Conservation (phyloP, 2,797 vertebrate species). For the Poecilia picta region DNA sequence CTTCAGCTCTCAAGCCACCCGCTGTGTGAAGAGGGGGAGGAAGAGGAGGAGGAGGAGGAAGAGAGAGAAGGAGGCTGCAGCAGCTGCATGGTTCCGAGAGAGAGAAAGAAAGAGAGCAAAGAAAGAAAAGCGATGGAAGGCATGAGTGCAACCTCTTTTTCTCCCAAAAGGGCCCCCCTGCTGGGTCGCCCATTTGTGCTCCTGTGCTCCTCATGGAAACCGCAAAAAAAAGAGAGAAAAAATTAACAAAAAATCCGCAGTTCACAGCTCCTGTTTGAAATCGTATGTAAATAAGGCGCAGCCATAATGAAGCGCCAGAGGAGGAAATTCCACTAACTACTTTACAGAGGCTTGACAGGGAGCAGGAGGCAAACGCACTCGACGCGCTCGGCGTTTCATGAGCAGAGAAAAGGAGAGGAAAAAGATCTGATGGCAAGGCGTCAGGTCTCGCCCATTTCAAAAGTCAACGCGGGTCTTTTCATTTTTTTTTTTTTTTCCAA, state of each 20-base stretch:
- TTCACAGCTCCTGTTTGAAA: conserved; percentile 74
- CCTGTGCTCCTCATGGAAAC: conserved; percentile 54
- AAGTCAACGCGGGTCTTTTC: conserved; percentile 60
- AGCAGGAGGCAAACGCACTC: conserved; percentile 72
- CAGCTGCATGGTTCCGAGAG: conserved; percentile 57
- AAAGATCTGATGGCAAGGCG: conserved; percentile 73
- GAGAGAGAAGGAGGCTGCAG: conserved; percentile 47
- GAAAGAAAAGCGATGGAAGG: conserved; percentile 59
- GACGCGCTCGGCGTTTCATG: conserved; percentile 42
- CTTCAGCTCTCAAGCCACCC: conserved; percentile 68
- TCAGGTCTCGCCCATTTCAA: conserved; percentile 66
- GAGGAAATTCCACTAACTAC: conserved; percentile 81
- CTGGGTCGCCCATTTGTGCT: conserved; percentile 60
- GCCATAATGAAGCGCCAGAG: conserved; percentile 72
- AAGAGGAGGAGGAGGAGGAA: conserved; percentile 13
- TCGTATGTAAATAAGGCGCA: conserved; percentile 79
- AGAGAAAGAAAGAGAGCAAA: conserved; percentile 39
- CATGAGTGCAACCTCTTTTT: conserved; percentile 59
- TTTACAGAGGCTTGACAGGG: conserved; percentile 68
- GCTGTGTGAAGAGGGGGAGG: conserved; percentile 61
- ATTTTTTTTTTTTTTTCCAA: conserved; percentile 63
- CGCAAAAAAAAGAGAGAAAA: conserved; percentile 10
- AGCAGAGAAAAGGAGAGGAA: conserved; percentile 65
- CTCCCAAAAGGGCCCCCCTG: conserved; percentile 68
- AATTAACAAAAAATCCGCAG: conserved; percentile 44